Evolutionary conservation across 2,113 vertebrate species (phyloP).

Genomic region (Bufo gargarizans): DNA sequence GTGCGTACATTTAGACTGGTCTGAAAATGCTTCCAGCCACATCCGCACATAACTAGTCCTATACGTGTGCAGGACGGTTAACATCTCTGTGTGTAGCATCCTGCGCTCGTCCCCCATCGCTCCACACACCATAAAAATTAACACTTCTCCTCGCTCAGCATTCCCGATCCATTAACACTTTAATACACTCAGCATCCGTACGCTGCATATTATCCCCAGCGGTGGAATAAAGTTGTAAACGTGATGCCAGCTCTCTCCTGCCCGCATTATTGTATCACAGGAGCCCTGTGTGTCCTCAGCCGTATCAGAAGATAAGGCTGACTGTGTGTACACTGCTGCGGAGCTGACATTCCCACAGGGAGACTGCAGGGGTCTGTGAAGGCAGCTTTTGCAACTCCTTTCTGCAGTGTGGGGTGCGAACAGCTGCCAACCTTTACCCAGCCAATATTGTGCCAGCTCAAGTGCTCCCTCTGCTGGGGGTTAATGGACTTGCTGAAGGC

Average conservation of each 20-base stretch:
- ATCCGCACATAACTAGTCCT: not conserved
- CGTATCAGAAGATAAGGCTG: constrained; percentile 28
- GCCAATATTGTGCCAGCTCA: not conserved
- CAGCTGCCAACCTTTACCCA: constrained; percentile 30
- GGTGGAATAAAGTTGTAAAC: constrained; percentile 46
- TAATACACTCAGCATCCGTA: constrained; percentile 24
- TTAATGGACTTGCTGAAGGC: not conserved
- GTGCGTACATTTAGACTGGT: not conserved
- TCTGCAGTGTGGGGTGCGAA: constrained; percentile 10
- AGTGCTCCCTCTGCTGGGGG: constrained; percentile 25
- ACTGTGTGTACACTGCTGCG: constrained; percentile 18
- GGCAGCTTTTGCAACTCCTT: not conserved
- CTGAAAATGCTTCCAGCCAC: not conserved
- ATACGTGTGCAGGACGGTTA: not conserved
- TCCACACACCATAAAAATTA: not conserved
- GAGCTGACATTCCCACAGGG: constrained; percentile 39
- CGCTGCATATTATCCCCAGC: constrained; percentile 23
- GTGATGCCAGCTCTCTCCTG: constrained; percentile 2
- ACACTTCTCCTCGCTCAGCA: not conserved
- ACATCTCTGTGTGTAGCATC: not conserved
- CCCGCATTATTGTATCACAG: constrained; percentile 6
- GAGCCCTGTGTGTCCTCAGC: constrained; percentile 32
- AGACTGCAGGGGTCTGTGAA: constrained; percentile 31
- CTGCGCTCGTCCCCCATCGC: not conserved
- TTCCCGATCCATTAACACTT: constrained; percentile 21